Evolutionary conservation across 2,888 invertebrate genomes (phyloP).

Genomic region (Pristionchus exspectatus): DNA sequence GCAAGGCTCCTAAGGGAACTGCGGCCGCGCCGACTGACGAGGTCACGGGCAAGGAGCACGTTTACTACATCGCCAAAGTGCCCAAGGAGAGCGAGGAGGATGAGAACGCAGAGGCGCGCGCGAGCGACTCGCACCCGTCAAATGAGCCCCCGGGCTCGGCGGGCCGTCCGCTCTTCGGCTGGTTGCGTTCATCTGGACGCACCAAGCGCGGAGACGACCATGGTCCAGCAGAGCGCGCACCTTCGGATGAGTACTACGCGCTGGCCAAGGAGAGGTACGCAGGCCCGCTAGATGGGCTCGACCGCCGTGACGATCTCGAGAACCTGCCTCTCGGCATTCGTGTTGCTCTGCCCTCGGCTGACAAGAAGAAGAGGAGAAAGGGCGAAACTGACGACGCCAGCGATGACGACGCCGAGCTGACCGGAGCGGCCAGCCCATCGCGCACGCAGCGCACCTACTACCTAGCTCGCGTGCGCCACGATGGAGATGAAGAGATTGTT

Average conservation of each 20-base stretch:
- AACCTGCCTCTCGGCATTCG: constrained; percentile 42
- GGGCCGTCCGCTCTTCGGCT: constrained; percentile 37
- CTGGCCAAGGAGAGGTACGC: constrained; percentile 29
- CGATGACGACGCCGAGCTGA: constrained; percentile 13
- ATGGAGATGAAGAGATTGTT: constrained; percentile 37
- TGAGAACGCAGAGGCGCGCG: background rate
- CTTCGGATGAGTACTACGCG: constrained; percentile 29
- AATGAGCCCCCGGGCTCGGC: background rate
- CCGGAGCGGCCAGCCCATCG: constrained; percentile 39
- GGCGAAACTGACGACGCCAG: background rate
- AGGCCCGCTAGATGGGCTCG: constrained; percentile 47
- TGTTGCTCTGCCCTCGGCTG: constrained; percentile 23
- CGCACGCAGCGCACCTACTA: constrained; percentile 20
- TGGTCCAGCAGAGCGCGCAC: background rate
- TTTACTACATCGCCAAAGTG: constrained; percentile 40
- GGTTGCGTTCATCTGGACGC: background rate
- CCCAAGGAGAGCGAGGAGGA: constrained; percentile 33
- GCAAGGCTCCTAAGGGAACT: background rate
- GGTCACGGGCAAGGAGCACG: constrained; percentile 25
- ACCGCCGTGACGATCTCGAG: constrained; percentile 49
- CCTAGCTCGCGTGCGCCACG: constrained; percentile 17
- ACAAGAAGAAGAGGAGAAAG: background rate
- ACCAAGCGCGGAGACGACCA: background rate
- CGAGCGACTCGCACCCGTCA: background rate
- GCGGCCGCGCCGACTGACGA: background rate